These are phyloP conservation scores for Conger conger DNA, from an alignment of 2,113 vertebrate genomes.

Conservation along the genomic window DNA sequence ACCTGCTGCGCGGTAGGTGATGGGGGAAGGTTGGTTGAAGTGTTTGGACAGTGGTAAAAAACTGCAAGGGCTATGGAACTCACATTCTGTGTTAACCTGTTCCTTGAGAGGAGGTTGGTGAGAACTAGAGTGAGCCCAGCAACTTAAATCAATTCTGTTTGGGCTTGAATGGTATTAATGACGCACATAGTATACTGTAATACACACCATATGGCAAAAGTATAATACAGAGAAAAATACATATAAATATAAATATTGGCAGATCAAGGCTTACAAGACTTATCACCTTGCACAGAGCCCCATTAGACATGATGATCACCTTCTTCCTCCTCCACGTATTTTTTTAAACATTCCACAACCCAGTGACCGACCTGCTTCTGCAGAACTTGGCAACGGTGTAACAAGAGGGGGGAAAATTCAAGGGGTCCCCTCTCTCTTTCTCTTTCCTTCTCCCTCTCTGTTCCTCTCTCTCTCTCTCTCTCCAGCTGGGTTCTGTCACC, in stretches of 20 bases:
- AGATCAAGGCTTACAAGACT: background rate
- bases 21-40: background rate
- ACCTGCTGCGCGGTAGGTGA: background rate
- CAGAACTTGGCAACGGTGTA: conserved; percentile 34
- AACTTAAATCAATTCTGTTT: background rate
- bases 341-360: background rate
- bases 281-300: background rate
- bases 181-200: background rate
- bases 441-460: background rate
- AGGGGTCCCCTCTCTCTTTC: conserved; percentile 23
- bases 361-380: conserved; percentile 29
- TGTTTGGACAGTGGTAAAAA: background rate
- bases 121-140: background rate
- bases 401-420: conserved; percentile 14
- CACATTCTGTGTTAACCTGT: background rate
- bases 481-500: conserved; percentile 38
- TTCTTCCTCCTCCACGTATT: background rate
- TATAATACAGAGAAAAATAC: background rate
- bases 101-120: background rate
- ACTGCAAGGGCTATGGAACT: background rate
- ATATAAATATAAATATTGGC: background rate
- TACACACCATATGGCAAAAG: background rate
- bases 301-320: background rate
- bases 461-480: background rate
- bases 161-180: background rate